phyloP scores from a whole-genome alignment of 1,140 invertebrate species.

The Fopius arisanus region DNA sequence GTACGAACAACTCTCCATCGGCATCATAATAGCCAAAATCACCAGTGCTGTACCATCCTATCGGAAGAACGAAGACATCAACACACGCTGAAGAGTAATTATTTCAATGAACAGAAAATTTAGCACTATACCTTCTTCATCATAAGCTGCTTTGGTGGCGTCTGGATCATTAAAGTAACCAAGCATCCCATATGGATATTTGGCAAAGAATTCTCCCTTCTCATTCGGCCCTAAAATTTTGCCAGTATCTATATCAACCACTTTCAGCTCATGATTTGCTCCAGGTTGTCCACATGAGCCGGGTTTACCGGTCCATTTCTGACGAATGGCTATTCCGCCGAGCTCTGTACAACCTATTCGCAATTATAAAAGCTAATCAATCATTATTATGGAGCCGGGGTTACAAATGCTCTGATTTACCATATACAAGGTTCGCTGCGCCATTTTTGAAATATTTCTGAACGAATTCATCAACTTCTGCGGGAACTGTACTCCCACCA shows the following conservation, averaged over 20 bases:
- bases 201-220: slow-evolving; percentile 55
- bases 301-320: neutral
- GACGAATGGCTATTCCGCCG: neutral
- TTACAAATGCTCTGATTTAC: slow-evolving; percentile 29
- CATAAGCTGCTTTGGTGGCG: slow-evolving; percentile 65
- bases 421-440: slow-evolving; percentile 38
- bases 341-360: neutral
- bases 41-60: slow-evolving; percentile 68
- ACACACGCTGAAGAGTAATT: no score
- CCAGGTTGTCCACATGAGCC: slow-evolving; percentile 26
- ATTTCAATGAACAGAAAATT: no score
- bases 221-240: slow-evolving; percentile 43
- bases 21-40: slow-evolving; percentile 67
- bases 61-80: no score
- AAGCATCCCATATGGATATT: slow-evolving; percentile 47
- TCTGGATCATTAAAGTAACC: slow-evolving; percentile 62
- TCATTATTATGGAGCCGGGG: neutral
- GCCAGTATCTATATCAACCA: slow-evolving; percentile 32
- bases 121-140: slow-evolving; percentile 56
- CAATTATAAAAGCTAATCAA: neutral
- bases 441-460: slow-evolving; percentile 30
- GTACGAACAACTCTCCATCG: slow-evolving; percentile 62
- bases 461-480: slow-evolving; percentile 31
- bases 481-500: slow-evolving; percentile 51
- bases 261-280: slow-evolving; percentile 32